Percentiles rank a stretch among this genome's conserved stretches.
phyloP scores from a whole-genome alignment of 2,113 vertebrate genomes.

The Mesitornis unicolor region DNA sequence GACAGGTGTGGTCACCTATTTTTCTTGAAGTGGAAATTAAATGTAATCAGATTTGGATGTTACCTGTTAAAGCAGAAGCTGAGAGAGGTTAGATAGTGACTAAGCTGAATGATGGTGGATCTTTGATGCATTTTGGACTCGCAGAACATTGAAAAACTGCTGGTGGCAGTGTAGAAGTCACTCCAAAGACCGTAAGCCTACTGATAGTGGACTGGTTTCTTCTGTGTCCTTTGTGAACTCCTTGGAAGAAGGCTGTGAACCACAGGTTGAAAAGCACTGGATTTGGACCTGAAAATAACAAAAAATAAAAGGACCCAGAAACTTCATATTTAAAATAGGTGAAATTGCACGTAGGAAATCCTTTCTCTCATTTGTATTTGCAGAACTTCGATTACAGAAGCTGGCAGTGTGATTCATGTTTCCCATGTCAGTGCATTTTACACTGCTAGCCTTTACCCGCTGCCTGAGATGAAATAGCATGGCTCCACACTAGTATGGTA shows the following conservation, averaged over 20 bases:
- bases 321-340: neutral
- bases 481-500: neutral
- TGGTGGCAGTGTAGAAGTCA: neutral
- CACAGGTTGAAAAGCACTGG: neutral
- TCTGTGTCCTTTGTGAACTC: accelerated
- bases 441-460: neutral
- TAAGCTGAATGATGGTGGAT: neutral
- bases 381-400: neutral
- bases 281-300: neutral
- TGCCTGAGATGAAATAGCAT: neutral
- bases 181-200: neutral
- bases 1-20: neutral
- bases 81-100: neutral
- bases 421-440: neutral
- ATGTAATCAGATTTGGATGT: neutral
- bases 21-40: accelerated
- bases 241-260: neutral
- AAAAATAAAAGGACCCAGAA: neutral
- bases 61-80: neutral
- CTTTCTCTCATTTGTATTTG: neutral
- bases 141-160: neutral
- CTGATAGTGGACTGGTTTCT: neutral
- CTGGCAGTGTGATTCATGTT: neutral
- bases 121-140: neutral
- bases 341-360: neutral